Evolutionary conservation across 2,888 invertebrate genomes (phyloP), one percentile per base, ranked within the genome.

Genomic region (Polydrusus tereticollis): DNA sequence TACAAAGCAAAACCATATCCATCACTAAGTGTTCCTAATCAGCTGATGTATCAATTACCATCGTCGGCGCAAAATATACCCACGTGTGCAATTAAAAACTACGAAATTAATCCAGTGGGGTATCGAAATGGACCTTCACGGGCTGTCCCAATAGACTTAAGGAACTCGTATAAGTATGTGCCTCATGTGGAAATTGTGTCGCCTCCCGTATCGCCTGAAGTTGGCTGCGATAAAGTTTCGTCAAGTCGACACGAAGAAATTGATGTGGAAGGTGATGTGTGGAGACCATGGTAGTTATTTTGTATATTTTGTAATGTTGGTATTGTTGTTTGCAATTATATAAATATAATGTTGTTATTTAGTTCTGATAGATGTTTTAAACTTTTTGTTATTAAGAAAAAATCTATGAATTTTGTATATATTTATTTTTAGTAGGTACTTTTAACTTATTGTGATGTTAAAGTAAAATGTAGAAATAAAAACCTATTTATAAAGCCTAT

Each of bases 241-340:
- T 60, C 45, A 23, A 60, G 26, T 26, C 43, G 41, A 7, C 43
- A 29, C 14, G 59, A 41, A 41, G 38, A 52, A n/a, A 36, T 52
- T 14, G 64, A 64, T 52, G 52, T 26, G 18, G 52, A 64, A 16
- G 50, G 52, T 7, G 69, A 69, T 50, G 62, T 69, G 14, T 69
- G 69, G 69, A 62, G 69, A 52, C 69, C 69, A n/a, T 69, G 69
- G 69, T 69, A 55, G 52, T 6, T 16, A 8, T 52, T 26, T 26
- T 29, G 20, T 45, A 16, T 1, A 47, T 5, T 18, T 60, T 16
- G 1, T 16, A 16, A n/a, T 41, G 12, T 1, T 41, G 21, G 8
- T 21, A 2, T 47, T 47, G 12, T 47, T 21, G n/a, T 45, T 45
- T 45, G 23, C 23, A 23, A 12, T 21, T 47, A 2, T n/a, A n/a